Evolutionary conservation across 2,113 vertebrate genomes (phyloP).

Genomic region (Coryphaenoides rupestris): DNA sequence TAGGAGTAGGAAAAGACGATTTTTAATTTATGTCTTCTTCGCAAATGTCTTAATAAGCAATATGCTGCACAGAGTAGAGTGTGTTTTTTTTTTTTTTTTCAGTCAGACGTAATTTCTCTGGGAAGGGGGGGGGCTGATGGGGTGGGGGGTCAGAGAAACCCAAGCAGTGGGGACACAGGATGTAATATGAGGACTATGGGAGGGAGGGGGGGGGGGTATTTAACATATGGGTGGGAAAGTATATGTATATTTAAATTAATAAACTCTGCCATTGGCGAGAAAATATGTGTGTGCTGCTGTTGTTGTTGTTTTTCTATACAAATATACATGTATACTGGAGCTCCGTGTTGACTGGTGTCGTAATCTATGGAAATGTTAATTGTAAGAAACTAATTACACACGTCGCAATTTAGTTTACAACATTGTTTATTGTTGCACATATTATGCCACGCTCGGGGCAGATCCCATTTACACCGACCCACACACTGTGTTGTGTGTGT

Average conservation of each 20-base stretch:
- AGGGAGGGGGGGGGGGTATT: constrained; percentile 56
- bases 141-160: constrained; percentile 43
- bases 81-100: constrained; percentile 61
- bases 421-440: no score
- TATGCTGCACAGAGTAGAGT: constrained; percentile 74
- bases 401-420: no score
- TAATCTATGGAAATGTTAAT: no score
- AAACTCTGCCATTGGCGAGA: constrained; percentile 69
- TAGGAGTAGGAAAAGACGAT: constrained; percentile 43
- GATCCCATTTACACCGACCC: no score
- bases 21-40: constrained; percentile 70
- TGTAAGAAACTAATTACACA: no score
- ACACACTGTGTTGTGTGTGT: no score
- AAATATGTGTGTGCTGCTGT: constrained; percentile 18
- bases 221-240: constrained; percentile 62
- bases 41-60: constrained; percentile 77
- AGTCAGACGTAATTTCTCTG: constrained; percentile 55
- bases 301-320: not conserved
- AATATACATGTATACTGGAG: not conserved
- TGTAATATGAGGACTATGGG: constrained; percentile 12
- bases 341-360: not conserved
- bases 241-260: constrained; percentile 77
- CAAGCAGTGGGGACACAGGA: constrained; percentile 8
- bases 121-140: constrained; percentile 1
- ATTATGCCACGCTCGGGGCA: no score